Evolutionary conservation across 2,888 invertebrate species (phyloP).

Genomic region (Euphydryas editha): DNA sequence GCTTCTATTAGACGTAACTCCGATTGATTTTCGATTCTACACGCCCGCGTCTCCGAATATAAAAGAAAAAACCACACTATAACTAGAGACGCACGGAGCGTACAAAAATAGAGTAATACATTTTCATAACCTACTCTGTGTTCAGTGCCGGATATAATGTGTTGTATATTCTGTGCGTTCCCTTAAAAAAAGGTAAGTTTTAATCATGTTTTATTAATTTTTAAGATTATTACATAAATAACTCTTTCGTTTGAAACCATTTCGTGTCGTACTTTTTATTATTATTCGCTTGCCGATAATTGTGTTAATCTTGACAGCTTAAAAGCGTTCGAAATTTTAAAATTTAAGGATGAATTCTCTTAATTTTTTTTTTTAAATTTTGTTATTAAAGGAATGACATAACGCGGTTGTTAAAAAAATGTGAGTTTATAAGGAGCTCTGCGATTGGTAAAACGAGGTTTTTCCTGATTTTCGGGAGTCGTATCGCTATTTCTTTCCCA

Average conservation of each 20-base stretch:
- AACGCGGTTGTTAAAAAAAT: neutral
- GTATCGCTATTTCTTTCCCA: constrained; percentile 46
- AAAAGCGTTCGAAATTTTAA: neutral
- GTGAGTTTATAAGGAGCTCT: constrained; percentile 31
- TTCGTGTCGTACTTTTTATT: neutral
- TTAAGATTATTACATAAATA: neutral
- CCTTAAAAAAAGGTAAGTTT: constrained; percentile 32
- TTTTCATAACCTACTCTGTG: constrained; percentile 34
- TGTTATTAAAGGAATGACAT: neutral
- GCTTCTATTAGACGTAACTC: constrained; percentile 65
- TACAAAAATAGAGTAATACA: constrained; percentile 31
- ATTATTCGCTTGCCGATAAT: neutral
- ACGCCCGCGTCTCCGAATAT: constrained; percentile 49
- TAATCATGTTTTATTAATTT: neutral
- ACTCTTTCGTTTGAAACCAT: neutral
- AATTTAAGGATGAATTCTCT: neutral
- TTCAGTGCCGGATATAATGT: constrained; percentile 26
- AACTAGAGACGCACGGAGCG: constrained; percentile 29
- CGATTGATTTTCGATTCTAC: constrained; percentile 71
- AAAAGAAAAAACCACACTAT: constrained; percentile 26
- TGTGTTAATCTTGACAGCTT: neutral
- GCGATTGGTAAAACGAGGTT: constrained; percentile 52
- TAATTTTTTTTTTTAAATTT: constrained; percentile 7
- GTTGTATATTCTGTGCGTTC: constrained; percentile 27
- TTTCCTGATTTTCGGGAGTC: constrained; percentile 54